phyloP scores from a whole-genome alignment of 2,888 invertebrate species.

The Alsophila aescularia region DNA sequence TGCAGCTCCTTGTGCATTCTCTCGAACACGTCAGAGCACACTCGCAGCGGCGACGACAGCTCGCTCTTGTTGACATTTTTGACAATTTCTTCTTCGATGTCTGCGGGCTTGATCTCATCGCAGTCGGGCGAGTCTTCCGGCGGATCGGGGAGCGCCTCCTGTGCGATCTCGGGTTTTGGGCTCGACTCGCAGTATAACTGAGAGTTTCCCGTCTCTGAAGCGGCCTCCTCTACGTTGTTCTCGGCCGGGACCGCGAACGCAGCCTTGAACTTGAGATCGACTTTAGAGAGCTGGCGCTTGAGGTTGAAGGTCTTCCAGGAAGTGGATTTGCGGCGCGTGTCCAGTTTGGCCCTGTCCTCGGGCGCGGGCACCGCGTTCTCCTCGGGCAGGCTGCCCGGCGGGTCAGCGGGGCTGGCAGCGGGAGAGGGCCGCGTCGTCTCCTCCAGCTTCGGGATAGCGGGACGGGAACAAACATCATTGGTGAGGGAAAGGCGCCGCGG shows the following conservation, averaged over 20 bases:
- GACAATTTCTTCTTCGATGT: not conserved
- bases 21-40: constrained; percentile 71
- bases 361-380: constrained; percentile 41
- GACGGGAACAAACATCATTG: constrained; percentile 66
- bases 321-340: constrained; percentile 86
- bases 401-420: constrained; percentile 43
- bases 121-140: constrained; percentile 33
- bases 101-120: constrained; percentile 43
- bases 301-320: constrained; percentile 91
- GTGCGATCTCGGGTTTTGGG: constrained; percentile 32
- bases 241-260: constrained; percentile 82
- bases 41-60: constrained; percentile 47
- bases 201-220: constrained; percentile 61
- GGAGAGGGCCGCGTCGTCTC: constrained; percentile 47
- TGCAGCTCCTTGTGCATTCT: constrained; percentile 72
- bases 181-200: constrained; percentile 70
- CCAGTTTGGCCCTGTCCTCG: constrained; percentile 61
- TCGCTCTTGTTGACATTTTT: not conserved
- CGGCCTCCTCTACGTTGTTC: constrained; percentile 62
- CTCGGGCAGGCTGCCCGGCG: constrained; percentile 37
- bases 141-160: constrained; percentile 50
- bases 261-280: constrained; percentile 89
- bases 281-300: constrained; percentile 92
- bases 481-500: constrained; percentile 47
- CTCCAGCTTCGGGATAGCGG: constrained; percentile 66